phyloP scores from a whole-genome alignment of 2,888 invertebrate genomes.

The Rosalia funebris region DNA sequence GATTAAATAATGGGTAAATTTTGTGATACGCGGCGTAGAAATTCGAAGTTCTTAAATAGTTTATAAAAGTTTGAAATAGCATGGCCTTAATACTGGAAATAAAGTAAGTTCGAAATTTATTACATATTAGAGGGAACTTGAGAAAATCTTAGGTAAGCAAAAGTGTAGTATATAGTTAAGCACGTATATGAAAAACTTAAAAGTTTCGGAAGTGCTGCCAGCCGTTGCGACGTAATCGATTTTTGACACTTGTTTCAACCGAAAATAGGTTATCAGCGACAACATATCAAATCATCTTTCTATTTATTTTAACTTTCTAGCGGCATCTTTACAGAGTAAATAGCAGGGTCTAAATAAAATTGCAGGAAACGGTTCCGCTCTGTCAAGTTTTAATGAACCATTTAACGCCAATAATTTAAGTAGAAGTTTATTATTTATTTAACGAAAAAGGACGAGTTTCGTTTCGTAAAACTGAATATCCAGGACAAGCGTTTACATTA shows the following conservation, averaged over 20 bases:
- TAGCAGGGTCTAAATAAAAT: not conserved
- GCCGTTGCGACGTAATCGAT: constrained; percentile 17
- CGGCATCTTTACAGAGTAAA: not conserved
- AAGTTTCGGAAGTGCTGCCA: constrained; percentile 9
- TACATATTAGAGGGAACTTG: constrained; percentile 9
- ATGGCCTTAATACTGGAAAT: too few species aligned
- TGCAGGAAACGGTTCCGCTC: not conserved
- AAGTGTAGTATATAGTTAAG: constrained; percentile 6
- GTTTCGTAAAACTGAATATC: not conserved
- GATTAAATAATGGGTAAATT: too few species aligned
- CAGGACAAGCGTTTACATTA: not conserved
- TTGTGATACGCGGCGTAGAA: too few species aligned
- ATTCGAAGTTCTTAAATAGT: too few species aligned
- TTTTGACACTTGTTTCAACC: constrained; percentile 12
- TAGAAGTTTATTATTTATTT: too few species aligned
- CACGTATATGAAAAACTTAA: constrained; percentile 10
- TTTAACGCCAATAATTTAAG: not conserved
- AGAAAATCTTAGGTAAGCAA: constrained; percentile 9
- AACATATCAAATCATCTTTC: not conserved
- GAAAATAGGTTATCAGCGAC: not conserved
- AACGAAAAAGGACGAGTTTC: not conserved
- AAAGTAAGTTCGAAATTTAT: constrained; percentile 1
- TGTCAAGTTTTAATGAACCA: not conserved
- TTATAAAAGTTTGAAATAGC: too few species aligned
- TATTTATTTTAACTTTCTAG: not conserved